These are phyloP conservation scores for Drosophila serrata DNA, from an alignment of 1,140 invertebrate genomes.

Conservation along the genomic window DNA sequence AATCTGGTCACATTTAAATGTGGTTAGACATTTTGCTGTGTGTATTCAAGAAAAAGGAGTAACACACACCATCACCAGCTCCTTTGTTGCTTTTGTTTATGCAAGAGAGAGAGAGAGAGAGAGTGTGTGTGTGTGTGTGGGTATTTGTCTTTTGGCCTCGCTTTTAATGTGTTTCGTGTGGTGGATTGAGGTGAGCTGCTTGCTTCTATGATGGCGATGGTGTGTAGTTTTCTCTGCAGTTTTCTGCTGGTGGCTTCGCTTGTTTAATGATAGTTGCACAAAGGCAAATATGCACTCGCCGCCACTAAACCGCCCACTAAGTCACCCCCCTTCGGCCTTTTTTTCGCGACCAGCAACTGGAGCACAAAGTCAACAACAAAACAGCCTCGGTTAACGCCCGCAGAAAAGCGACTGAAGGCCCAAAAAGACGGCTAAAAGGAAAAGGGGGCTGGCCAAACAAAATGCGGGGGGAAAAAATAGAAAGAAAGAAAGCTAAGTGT, in stretches of 20 bases:
- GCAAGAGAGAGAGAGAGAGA: not conserved
- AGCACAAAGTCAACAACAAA: slow-evolving; percentile 81
- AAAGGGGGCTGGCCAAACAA: slow-evolving; percentile 30
- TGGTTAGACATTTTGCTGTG: not conserved
- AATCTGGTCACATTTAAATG: not conserved
- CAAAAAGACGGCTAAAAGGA: slow-evolving; percentile 23
- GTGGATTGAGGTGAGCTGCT: slow-evolving; percentile 30
- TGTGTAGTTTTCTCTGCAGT: slow-evolving; percentile 45
- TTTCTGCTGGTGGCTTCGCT: slow-evolving; percentile 60
- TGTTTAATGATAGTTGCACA: slow-evolving; percentile 78
- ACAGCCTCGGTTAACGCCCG: slow-evolving; percentile 73
- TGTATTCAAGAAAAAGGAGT: slow-evolving; percentile 10
- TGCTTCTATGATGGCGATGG: slow-evolving; percentile 32
- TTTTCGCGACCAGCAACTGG: slow-evolving; percentile 64
- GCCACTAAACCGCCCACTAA: slow-evolving; percentile 25
- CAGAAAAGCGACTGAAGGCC: slow-evolving; percentile 55
- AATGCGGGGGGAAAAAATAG: slow-evolving; percentile 12
- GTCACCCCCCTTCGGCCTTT: slow-evolving; percentile 13
- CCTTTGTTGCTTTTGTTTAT: slow-evolving; percentile 43
- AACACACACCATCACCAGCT: slow-evolving; percentile 14
- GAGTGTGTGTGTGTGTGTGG: not conserved
- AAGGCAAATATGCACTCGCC: slow-evolving; percentile 66
- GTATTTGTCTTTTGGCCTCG: slow-evolving; percentile 60
- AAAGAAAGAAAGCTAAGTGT: slow-evolving; percentile 42
- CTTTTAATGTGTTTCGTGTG: slow-evolving; percentile 55